These are phyloP conservation scores for Platycheirus rosarum DNA, from an alignment of 2,888 invertebrate genomes.

Conservation along the genomic window DNA sequence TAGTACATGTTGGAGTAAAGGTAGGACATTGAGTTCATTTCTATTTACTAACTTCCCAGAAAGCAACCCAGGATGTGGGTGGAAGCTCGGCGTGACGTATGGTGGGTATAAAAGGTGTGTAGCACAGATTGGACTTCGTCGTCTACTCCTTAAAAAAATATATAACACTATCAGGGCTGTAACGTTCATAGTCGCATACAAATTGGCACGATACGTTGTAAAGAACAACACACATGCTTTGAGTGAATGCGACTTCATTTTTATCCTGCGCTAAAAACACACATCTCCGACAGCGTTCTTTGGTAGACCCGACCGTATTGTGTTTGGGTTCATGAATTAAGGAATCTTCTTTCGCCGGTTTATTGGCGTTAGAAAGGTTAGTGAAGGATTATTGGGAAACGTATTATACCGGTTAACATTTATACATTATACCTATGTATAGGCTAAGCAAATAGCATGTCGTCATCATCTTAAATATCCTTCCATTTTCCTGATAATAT, in stretches of 20 bases:
- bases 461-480: conserved; percentile 43
- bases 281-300: conserved; percentile 33
- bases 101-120: conserved; percentile 48
- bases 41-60: conserved; percentile 38
- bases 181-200: conserved; percentile 42
- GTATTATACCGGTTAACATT: neutral
- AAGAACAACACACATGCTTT: conserved; percentile 41
- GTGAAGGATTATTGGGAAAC: conserved; percentile 24
- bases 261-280: conserved; percentile 39
- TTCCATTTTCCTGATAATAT: conserved; percentile 30
- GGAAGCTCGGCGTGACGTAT: neutral
- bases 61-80: conserved; percentile 16
- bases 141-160: conserved; percentile 48
- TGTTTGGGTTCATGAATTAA: conserved; percentile 28
- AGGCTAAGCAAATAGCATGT: neutral
- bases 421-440: neutral
- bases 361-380: conserved; percentile 20
- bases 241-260: conserved; percentile 36
- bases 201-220: conserved; percentile 55
- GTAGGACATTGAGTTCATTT: conserved; percentile 37
- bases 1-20: neutral
- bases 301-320: conserved; percentile 4
- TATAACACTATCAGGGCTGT: conserved; percentile 45
- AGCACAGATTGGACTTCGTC: conserved; percentile 11
- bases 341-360: conserved; percentile 17